Conservation (phyloP, 2,797 vertebrate genomes). For the Leptodactylus fallax region DNA sequence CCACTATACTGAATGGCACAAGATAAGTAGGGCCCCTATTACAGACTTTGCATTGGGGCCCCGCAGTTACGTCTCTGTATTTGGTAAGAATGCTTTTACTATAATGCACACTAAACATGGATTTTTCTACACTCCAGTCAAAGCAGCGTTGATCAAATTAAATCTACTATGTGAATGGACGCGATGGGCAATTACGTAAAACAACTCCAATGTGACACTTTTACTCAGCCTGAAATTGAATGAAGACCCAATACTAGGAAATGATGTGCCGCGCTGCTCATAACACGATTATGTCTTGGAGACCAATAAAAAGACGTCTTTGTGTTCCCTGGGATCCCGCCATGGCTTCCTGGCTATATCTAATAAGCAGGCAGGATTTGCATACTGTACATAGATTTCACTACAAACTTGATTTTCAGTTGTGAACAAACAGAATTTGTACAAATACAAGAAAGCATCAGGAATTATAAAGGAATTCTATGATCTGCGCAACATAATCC, state of each 20-base stretch:
- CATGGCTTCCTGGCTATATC: not conserved
- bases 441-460: not conserved
- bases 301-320: not conserved
- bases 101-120: too few relatives aligned
- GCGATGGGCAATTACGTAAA: not conserved
- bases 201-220: not conserved
- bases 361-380: slow-evolving; percentile 13
- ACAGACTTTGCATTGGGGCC: too few relatives aligned
- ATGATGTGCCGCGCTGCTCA: not conserved
- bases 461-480: not conserved
- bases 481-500: not conserved
- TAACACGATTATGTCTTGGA: not conserved
- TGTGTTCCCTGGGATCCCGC: not conserved
- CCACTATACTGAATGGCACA: too few relatives aligned
- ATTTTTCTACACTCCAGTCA: too few relatives aligned
- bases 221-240: not conserved
- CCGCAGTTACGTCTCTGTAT: too few relatives aligned
- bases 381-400: not conserved
- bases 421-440: slow-evolving; percentile 1
- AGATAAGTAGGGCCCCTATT: too few relatives aligned
- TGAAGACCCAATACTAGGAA: not conserved
- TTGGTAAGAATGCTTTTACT: too few relatives aligned
- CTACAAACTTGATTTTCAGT: slow-evolving; percentile 5
- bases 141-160: too few relatives aligned
- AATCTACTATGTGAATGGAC: not conserved